Evolutionary conservation across 2,888 invertebrate genomes (phyloP).

Genomic region (Lasioglossum malachurum): DNA sequence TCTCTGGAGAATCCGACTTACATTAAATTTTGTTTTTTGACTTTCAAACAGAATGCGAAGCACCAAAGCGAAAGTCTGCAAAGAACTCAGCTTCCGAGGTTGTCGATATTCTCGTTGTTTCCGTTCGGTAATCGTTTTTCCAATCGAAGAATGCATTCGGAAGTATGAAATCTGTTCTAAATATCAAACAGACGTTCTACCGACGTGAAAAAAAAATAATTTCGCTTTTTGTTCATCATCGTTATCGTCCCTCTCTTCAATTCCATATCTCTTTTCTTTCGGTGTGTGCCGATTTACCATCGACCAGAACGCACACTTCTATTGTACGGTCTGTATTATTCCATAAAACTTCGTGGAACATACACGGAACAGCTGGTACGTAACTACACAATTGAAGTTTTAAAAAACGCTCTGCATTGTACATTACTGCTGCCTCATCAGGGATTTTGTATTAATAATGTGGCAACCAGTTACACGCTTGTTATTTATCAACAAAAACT

Average conservation of each 20-base stretch:
- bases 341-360: not conserved
- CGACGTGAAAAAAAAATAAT: constrained; percentile 17
- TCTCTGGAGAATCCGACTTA: not conserved
- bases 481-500: not conserved
- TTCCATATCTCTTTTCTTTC: constrained; percentile 5
- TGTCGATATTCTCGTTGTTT: constrained; percentile 60
- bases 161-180: constrained; percentile 49
- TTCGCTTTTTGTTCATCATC: constrained; percentile 18
- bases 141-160: constrained; percentile 55
- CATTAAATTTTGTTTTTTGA: not conserved
- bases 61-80: not conserved
- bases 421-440: not conserved
- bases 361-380: not conserved
- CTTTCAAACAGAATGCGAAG: not conserved
- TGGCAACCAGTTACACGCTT: not conserved
- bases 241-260: constrained; percentile 31
- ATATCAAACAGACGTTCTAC: constrained; percentile 31
- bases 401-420: not conserved
- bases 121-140: constrained; percentile 62
- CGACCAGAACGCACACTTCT: not conserved
- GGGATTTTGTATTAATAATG: not conserved
- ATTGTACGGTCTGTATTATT: not conserved
- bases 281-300: constrained; percentile 6
- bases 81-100: constrained; percentile 21
- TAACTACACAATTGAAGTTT: not conserved